Conservation (phyloP, 2,797 vertebrate species). For the Cynodonichthys magdalenae region DNA sequence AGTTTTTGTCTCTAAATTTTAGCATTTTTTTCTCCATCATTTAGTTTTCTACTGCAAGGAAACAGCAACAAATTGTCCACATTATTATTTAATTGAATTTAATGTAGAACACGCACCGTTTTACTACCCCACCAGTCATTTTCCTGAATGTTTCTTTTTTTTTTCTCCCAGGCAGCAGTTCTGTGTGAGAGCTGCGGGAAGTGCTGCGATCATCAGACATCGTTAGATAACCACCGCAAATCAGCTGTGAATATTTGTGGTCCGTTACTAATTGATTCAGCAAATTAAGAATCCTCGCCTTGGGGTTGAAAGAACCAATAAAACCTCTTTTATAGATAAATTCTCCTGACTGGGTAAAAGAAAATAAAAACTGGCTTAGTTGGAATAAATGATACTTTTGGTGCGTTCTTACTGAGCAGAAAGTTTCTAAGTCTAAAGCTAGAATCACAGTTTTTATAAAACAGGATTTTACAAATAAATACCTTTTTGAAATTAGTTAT, state of each 20-base stretch:
- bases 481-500: not conserved
- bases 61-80: not conserved
- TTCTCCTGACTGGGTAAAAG: not conserved
- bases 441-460: not conserved
- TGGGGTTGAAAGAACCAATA: constrained; percentile 6
- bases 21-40: not conserved
- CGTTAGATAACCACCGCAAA: constrained; percentile 7
- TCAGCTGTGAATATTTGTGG: constrained; percentile 12
- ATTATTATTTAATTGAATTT: not conserved
- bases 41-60: not conserved
- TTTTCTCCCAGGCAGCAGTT: not conserved
- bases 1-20: not conserved
- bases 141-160: not conserved
- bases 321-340: constrained; percentile 4
- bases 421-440: too few species aligned
- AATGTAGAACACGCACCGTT: not conserved
- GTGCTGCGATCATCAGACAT: constrained; percentile 13
- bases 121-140: not conserved
- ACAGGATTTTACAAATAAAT: not conserved
- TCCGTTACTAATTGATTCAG: constrained; percentile 21
- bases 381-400: not conserved
- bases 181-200: not conserved
- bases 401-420: not conserved
- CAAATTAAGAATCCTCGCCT: constrained; percentile 3
- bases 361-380: not conserved